Evolutionary conservation across 2,888 invertebrate genomes (phyloP).

Genomic region (Orthosia gothica): DNA sequence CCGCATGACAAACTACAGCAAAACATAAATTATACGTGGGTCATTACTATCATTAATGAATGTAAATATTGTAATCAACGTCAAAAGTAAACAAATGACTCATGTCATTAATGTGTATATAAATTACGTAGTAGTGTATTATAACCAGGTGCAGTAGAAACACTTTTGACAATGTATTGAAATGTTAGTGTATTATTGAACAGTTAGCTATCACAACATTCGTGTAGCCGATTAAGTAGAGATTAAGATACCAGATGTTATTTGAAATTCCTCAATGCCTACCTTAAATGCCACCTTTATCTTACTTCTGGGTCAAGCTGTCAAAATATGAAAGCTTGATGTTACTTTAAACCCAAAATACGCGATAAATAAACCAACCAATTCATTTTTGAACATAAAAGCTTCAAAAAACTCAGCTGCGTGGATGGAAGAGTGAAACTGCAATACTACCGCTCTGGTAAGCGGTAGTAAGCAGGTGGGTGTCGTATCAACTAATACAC

Average conservation of each 20-base stretch:
- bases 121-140: constrained; percentile 2
- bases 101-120: constrained; percentile 6
- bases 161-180: not conserved
- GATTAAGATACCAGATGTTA: not conserved
- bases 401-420: no score
- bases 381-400: not conserved
- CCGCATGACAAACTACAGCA: not conserved
- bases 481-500: not conserved
- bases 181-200: not conserved
- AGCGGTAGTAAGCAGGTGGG: not conserved
- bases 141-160: not conserved
- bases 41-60: no score
- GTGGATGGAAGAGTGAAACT: not conserved
- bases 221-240: no score
- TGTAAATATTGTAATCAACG: no score
- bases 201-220: no score
- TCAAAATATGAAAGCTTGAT: no score
- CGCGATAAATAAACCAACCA: not conserved
- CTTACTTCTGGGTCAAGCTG: no score
- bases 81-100: constrained; percentile 25
- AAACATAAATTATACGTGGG: not conserved
- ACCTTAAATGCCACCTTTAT: no score
- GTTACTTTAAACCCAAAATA: not conserved
- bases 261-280: not conserved
- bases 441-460: not conserved